Evolutionary conservation across 2,888 invertebrate species (phyloP).

Genomic region (Phrixothrix hirtus): DNA sequence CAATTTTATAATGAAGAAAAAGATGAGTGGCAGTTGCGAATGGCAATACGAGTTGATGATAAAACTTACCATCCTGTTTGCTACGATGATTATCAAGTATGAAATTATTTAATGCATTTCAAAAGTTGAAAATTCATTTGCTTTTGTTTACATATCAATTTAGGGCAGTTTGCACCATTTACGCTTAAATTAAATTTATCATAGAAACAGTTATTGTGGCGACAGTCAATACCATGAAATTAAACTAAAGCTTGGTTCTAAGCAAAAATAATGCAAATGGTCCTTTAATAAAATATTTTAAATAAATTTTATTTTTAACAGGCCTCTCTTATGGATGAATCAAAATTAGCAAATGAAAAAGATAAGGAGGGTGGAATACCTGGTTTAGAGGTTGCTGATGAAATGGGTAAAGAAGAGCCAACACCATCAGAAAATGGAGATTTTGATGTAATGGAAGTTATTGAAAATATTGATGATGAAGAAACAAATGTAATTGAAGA

Average conservation of each 20-base stretch:
- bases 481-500: slow-evolving; percentile 11
- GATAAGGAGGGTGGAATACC: slow-evolving; percentile 56
- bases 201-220: no score
- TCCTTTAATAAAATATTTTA: neutral
- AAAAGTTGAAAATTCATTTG: no score
- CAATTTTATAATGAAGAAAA: slow-evolving; percentile 96
- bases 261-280: no score
- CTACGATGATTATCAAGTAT: slow-evolving; percentile 82
- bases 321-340: slow-evolving; percentile 44
- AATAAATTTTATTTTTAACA: slow-evolving; percentile 15
- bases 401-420: slow-evolving; percentile 52
- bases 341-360: slow-evolving; percentile 44
- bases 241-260: no score
- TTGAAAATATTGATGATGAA: slow-evolving; percentile 39
- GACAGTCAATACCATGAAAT: no score
- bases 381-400: slow-evolving; percentile 57
- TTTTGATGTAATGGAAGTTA: slow-evolving; percentile 44
- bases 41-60: slow-evolving; percentile 76
- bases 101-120: neutral
- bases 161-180: no score
- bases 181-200: no score
- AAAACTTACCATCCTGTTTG: slow-evolving; percentile 88
- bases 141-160: no score
- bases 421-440: slow-evolving; percentile 58
- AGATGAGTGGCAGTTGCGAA: slow-evolving; percentile 94